Evolutionary conservation across 2,797 vertebrate genomes (phyloP).

Genomic region (Enteromius paludinosus): DNA sequence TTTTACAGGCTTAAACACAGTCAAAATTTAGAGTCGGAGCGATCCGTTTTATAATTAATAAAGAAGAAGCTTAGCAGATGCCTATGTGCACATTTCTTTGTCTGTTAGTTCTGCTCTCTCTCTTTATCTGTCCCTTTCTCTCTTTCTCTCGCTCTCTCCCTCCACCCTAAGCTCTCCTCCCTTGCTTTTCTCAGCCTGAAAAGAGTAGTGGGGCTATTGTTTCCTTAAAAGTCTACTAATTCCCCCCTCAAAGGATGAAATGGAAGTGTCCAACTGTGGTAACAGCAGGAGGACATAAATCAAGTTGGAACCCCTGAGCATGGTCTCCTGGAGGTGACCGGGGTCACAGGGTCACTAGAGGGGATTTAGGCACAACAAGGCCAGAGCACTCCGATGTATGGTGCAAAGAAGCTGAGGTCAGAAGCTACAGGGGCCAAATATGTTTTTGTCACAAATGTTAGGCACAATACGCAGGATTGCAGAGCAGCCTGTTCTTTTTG

Average conservation of each 20-base stretch:
- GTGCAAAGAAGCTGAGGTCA: constrained; percentile 56
- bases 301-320: constrained; percentile 88
- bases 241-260: constrained; percentile 90
- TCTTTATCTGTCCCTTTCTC: constrained; percentile 60
- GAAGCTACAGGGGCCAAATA: constrained; percentile 58
- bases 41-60: constrained; percentile 18
- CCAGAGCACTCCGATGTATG: constrained; percentile 62
- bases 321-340: constrained; percentile 83
- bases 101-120: constrained; percentile 60
- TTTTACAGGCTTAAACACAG: neutral
- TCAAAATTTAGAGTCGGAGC: neutral
- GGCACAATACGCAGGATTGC: constrained; percentile 25
- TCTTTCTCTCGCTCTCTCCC: constrained; percentile 43
- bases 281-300: constrained; percentile 97
- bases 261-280: constrained; percentile 90
- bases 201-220: constrained; percentile 82
- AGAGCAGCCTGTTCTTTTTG: constrained; percentile 1
- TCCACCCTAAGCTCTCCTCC: constrained; percentile 40
- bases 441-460: constrained; percentile 46
- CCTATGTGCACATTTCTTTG: constrained; percentile 63
- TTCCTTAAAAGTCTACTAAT: constrained; percentile 86
- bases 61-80: constrained; percentile 69
- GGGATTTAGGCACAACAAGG: constrained; percentile 75
- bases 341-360: constrained; percentile 82
- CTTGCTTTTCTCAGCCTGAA: constrained; percentile 67